Percentiles rank a stretch among this genome's conserved stretches.
Evolutionary conservation across 2,113 vertebrate genomes (phyloP).

Genomic region (Ariopsis seemanni): DNA sequence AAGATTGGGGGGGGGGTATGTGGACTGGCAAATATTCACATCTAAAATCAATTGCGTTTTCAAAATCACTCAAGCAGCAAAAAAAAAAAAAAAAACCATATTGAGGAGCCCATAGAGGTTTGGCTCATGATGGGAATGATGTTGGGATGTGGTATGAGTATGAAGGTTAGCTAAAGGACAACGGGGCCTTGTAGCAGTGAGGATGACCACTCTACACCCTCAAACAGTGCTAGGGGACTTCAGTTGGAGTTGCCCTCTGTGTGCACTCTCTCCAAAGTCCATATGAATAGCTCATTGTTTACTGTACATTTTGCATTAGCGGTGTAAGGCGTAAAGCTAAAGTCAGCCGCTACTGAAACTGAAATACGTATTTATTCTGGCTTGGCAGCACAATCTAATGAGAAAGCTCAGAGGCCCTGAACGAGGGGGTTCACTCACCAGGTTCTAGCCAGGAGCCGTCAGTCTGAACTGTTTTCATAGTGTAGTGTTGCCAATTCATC

Average conservation of each 20-base stretch:
- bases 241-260: constrained; percentile 10
- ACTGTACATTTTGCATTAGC: constrained; percentile 38
- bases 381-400: constrained; percentile 29
- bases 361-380: constrained; percentile 56
- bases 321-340: constrained; percentile 13
- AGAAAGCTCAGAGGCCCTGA: constrained; percentile 15
- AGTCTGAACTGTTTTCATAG: constrained; percentile 46
- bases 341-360: constrained; percentile 38
- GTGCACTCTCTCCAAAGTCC: constrained; percentile 11
- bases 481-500: constrained; percentile 45
- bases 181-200: constrained; percentile 23
- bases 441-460: constrained; percentile 31
- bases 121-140: constrained; percentile 8
- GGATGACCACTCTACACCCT: constrained; percentile 25
- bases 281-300: constrained; percentile 40
- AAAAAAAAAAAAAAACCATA: constrained; percentile 5
- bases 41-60: constrained; percentile 23
- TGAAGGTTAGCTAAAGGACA: constrained; percentile 46
- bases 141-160: constrained; percentile 12
- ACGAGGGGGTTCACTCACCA: constrained; percentile 42
- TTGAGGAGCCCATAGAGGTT: not conserved
- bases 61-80: constrained; percentile 13
- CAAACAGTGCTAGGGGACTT: constrained; percentile 6
- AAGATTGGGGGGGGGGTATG: not conserved
- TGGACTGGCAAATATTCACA: constrained; percentile 18